Conservation (phyloP, 2,113 vertebrate genomes). For the Agapornis roseicollis region DNA sequence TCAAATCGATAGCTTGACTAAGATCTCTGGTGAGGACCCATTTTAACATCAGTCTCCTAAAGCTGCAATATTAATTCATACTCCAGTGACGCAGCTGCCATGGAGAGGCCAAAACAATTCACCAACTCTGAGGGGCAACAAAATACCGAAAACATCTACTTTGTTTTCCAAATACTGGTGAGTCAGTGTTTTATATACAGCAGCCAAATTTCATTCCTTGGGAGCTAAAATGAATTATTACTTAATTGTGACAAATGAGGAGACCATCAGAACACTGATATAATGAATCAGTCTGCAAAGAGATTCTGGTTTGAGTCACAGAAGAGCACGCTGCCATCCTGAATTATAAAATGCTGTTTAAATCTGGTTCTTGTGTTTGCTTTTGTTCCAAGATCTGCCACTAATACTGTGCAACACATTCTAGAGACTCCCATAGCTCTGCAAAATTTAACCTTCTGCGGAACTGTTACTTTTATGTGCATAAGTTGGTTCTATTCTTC, state of each 20-base stretch:
- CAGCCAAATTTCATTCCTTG: conserved; percentile 10
- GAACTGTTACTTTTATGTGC: background rate
- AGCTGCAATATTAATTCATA: conserved; percentile 21
- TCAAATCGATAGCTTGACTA: background rate
- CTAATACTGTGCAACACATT: background rate
- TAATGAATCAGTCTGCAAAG: background rate
- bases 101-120: conserved; percentile 43
- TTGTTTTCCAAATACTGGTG: conserved; percentile 61
- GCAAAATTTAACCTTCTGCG: background rate
- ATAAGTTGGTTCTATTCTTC: background rate
- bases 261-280: background rate
- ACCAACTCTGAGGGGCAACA: conserved; percentile 8
- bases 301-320: background rate
- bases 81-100: background rate
- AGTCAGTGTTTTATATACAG: conserved; percentile 42
- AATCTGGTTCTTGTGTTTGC: background rate
- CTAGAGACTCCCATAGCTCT: background rate
- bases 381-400: background rate
- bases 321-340: background rate
- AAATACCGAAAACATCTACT: conserved; percentile 23
- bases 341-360: background rate
- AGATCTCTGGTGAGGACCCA: background rate
- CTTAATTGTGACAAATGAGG: conserved; percentile 45
- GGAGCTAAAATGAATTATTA: conserved; percentile 38
- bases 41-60: background rate